Evolutionary conservation across 2,797 vertebrate genomes (phyloP), one percentile per base, ranked within the genome.

Genomic region (Rachycentron canadum): DNA sequence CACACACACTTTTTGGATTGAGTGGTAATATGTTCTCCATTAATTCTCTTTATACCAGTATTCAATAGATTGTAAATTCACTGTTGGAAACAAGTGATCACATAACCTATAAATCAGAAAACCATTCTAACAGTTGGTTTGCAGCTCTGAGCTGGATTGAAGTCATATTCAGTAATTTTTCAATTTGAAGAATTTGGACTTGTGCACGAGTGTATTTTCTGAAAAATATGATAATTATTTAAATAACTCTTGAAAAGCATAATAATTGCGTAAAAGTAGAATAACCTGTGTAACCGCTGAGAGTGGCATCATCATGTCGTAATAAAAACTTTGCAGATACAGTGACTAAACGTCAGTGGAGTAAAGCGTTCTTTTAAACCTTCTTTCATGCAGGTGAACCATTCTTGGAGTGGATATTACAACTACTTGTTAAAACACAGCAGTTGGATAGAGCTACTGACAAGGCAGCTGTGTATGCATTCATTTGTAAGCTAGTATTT

Each of bases 301-400:
- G 21, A 62, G 66, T 47, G 26, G 7, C 43, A 76, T 60, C 11
- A 2, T 53, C 2, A 23, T 25, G 32, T 62, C 56, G 45, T 40
- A 77, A 43, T 55, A 57, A 76, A 72, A 81, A 76, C 23, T 38
- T 74, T 63, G 67, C 60, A 55, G 82, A 73, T 53, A 80, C 67
- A 78, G 78, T 79, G 79, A 74, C 59, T 69, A 71, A 85, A 73
- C 66, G 53, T 79, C 62, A 75, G 81, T 81, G 87, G 80, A 83
- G 86, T 84, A 66, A 73, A 82, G 77, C 45, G 13, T 87, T 86
- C 66, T 69, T 71, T 63, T 36, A 71, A 71, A 84, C 78, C 70
- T 81, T 82, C 75, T 49, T 64, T 90, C 93, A 93, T 94, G 93
- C 92, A 93, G 78, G 85, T 81, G 76, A 91, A 73, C 82, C 80